A percentile compares a stretch with the other conserved stretches of the same genome.
These are phyloP conservation scores for Pseudomyrmex flavicornis DNA, from an alignment of 1,140 invertebrate species.

Conservation along the genomic window DNA sequence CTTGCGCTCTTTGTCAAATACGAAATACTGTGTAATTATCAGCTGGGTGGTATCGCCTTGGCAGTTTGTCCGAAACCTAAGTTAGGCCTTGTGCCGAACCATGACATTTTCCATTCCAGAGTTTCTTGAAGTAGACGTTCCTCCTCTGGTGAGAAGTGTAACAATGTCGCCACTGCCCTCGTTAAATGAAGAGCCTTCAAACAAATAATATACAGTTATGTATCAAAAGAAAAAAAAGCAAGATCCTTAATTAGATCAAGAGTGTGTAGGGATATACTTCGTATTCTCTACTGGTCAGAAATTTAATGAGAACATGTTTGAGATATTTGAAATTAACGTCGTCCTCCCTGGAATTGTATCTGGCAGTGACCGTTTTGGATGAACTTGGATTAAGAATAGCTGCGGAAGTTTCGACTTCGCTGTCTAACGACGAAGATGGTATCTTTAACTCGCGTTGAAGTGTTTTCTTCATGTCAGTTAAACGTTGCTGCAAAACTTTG, in stretches of 20 bases:
- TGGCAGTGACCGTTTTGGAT: constrained; percentile 85
- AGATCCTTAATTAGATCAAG: constrained; percentile 8
- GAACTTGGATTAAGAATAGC: constrained; percentile 86
- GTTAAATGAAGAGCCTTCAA: constrained; percentile 94
- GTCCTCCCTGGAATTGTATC: constrained; percentile 84
- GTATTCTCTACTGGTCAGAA: constrained; percentile 93
- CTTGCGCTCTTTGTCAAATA: background rate
- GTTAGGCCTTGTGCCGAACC: constrained; percentile 91
- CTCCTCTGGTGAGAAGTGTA: constrained; percentile 94
- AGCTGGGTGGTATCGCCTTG: constrained; percentile 87
- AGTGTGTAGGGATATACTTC: constrained; percentile 86
- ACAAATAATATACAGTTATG: constrained; percentile 18
- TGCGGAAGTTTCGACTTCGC: constrained; percentile 76
- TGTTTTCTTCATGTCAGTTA: constrained; percentile 96
- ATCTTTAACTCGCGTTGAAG: constrained; percentile 93
- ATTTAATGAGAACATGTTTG: constrained; percentile 96
- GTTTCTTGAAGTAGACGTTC: constrained; percentile 94
- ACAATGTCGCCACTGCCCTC: constrained; percentile 92
- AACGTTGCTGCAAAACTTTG: constrained; percentile 93
- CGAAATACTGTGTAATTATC: constrained; percentile 74
- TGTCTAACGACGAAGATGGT: constrained; percentile 80
- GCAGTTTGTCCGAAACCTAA: constrained; percentile 86
- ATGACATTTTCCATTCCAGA: constrained; percentile 94
- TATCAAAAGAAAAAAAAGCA: constrained; percentile 3
- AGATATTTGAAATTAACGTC: constrained; percentile 95